A percentile compares a stretch with the other conserved stretches of the same genome.
Evolutionary conservation across 2,888 invertebrate genomes (phyloP).

Genomic region (Sinodicranocentrus sp.): DNA sequence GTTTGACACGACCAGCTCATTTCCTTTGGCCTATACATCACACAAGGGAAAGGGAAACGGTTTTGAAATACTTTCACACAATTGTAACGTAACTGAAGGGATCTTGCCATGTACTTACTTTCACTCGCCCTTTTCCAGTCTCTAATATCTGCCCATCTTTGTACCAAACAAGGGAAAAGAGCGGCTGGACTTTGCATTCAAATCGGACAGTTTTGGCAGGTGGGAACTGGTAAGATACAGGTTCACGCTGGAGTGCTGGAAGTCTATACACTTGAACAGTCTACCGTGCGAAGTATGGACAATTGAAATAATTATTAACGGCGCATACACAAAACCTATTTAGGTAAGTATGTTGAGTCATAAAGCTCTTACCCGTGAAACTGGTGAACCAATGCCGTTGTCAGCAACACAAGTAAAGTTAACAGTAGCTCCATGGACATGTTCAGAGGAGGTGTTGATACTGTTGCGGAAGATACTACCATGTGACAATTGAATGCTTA

Average conservation of each 20-base stretch:
- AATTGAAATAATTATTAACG: no score
- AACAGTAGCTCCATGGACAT: conserved; percentile 31
- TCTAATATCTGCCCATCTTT: conserved; percentile 75
- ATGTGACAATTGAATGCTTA: conserved; percentile 62
- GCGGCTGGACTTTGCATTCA: conserved; percentile 71
- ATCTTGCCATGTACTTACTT: conserved; percentile 51
- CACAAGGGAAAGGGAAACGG: not conserved
- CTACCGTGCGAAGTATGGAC: no score
- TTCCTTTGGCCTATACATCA: conserved; percentile 65
- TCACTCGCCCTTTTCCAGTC: conserved; percentile 74
- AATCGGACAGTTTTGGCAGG: conserved; percentile 74
- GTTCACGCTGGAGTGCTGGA: conserved; percentile 65
- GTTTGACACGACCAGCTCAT: conserved; percentile 75
- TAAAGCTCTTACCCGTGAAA: conserved; percentile 70
- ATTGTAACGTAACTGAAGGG: not conserved
- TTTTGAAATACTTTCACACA: not conserved
- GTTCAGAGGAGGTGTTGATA: conserved; percentile 65
- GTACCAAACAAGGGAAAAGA: conserved; percentile 73
- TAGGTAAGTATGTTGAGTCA: no score
- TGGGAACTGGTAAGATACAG: conserved; percentile 70
- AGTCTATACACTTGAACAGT: conserved; percentile 70
- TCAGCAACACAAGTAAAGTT: conserved; percentile 72
- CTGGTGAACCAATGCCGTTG: conserved; percentile 65
- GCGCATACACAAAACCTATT: no score
- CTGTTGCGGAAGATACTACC: conserved; percentile 67